A percentile compares a stretch with the other conserved stretches of the same genome.
phyloP scores from a whole-genome alignment of 2,888 invertebrate species.

The Watsonalla cultraria region DNA sequence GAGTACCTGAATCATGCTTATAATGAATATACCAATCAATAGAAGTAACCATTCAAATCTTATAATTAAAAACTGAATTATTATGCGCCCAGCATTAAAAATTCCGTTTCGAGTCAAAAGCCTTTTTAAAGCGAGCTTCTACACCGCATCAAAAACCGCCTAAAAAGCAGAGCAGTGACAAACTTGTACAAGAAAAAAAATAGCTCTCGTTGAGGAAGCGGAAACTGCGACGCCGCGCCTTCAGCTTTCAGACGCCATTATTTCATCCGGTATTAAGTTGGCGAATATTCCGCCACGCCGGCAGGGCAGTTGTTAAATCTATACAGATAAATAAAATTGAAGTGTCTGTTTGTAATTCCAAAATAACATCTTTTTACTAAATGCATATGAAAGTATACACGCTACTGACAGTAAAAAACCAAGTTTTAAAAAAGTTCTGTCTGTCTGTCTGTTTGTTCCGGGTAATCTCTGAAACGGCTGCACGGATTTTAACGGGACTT shows the following conservation, averaged over 20 bases:
- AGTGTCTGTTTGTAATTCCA: too few species aligned
- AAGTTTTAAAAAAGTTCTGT: too few species aligned
- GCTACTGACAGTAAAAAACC: too few species aligned
- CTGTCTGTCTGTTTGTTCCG: too few species aligned
- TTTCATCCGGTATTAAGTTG: constrained; percentile 53
- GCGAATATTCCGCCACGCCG: constrained; percentile 36
- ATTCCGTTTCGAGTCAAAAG: constrained; percentile 35
- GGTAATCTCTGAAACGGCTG: too few species aligned
- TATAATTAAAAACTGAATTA: too few species aligned
- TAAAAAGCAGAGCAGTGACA: constrained; percentile 40
- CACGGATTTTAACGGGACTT: too few species aligned
- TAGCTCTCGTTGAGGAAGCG: constrained; percentile 46
- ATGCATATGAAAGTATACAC: too few species aligned
- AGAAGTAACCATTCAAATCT: too few species aligned
- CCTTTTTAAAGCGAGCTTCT: constrained; percentile 32
- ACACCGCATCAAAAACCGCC: constrained; percentile 37
- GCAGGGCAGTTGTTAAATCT: constrained; percentile 25
- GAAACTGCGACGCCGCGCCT: constrained; percentile 52
- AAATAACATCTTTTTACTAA: too few species aligned
- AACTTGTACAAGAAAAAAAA: constrained; percentile 45
- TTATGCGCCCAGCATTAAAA: constrained; percentile 19
- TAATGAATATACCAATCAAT: too few species aligned
- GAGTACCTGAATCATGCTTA: background rate
- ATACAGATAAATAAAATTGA: too few species aligned
- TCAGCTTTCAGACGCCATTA: constrained; percentile 62